Evolutionary conservation across 2,888 invertebrate species (phyloP), one percentile per base, ranked within the genome.

Genomic region (Hylaea fasciaria): DNA sequence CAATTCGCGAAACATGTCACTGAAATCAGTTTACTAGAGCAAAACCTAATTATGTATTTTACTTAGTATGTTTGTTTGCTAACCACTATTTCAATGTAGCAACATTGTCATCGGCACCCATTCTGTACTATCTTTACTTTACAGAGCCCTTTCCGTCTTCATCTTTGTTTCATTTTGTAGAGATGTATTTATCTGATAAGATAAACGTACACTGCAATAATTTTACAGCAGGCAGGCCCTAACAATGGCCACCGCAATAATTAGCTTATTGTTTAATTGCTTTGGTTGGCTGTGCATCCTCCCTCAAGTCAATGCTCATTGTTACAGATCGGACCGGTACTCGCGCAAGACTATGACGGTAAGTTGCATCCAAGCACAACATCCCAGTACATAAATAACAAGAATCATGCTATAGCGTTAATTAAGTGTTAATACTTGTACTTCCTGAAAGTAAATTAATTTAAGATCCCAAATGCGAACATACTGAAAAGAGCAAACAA

Each of bases 291-390:
- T 71, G 64, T 62, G 74, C 72, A 80, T 82, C 82, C 83, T 80
- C 79, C 80, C 80, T 74, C 76, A 80, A 69, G 72, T 82, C 76
- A 82, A 87, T 87, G 83, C 77, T 85, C 81, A 82, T 90, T 92
- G 88, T 92, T 92, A 68, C 91, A 93, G 92, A 76, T 90, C 68
- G 84, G 77, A 70, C 74, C 83, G 62, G 85, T 75, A 66, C 75
- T 83, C 76, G 82, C 90, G 65, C 93, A 93, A 88, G 93, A 93
- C 77, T 93, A 93, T 76, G 93, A 93, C 77, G 93, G 93, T 93
- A 77, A 84, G 91, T 73, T 53, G 48, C 37, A 49, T 37, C 13
- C 35, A 54, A n/a, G 45, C 8, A 17, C n/a, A n/a, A n/a, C 37
- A 49, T 37, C 13, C 35, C 52, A n/a, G 45, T 8, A 17, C 49